Evolutionary conservation across 2,888 invertebrate genomes (phyloP).

Genomic region (Cheilosia pagana): DNA sequence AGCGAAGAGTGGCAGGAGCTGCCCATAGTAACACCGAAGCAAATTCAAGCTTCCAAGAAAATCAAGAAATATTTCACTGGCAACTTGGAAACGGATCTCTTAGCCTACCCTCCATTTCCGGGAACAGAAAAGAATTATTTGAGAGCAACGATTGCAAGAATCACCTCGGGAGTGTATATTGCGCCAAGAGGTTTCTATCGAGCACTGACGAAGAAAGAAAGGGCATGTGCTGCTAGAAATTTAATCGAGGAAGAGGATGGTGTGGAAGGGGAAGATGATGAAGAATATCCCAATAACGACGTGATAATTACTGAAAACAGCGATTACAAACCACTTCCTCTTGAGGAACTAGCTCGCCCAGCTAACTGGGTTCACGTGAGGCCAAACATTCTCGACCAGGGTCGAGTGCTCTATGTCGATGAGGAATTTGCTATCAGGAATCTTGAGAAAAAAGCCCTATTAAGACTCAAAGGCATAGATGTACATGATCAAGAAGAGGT

Average conservation of each 20-base stretch:
- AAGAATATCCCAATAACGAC: conserved; percentile 84
- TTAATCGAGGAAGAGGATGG: conserved; percentile 76
- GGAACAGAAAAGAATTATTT: conserved; percentile 93
- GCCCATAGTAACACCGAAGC: conserved; percentile 91
- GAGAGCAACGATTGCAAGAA: conserved; percentile 92
- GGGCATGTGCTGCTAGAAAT: conserved; percentile 82
- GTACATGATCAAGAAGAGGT: conserved; percentile 76
- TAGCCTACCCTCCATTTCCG: conserved; percentile 91
- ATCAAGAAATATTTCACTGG: conserved; percentile 92
- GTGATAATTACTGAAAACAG: conserved; percentile 86
- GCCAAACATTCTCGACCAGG: conserved; percentile 91
- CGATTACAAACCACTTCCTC: conserved; percentile 88
- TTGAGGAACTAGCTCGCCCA: conserved; percentile 88
- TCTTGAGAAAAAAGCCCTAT: conserved; percentile 76
- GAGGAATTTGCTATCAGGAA: conserved; percentile 84
- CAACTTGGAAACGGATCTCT: conserved; percentile 88
- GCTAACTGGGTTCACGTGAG: conserved; percentile 94
- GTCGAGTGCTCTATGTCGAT: conserved; percentile 90
- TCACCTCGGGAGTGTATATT: conserved; percentile 91
- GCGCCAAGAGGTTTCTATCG: conserved; percentile 92
- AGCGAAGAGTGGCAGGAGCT: conserved; percentile 93
- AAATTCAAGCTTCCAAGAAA: conserved; percentile 88
- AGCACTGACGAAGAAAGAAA: conserved; percentile 83
- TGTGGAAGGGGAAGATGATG: conserved; percentile 77
- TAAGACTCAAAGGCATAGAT: conserved; percentile 75